A percentile compares a stretch with the other conserved stretches of the same genome.
These are phyloP conservation scores for Chrysocyon brachyurus DNA, from an alignment of 2,797 vertebrate genomes.

Conservation along the genomic window DNA sequence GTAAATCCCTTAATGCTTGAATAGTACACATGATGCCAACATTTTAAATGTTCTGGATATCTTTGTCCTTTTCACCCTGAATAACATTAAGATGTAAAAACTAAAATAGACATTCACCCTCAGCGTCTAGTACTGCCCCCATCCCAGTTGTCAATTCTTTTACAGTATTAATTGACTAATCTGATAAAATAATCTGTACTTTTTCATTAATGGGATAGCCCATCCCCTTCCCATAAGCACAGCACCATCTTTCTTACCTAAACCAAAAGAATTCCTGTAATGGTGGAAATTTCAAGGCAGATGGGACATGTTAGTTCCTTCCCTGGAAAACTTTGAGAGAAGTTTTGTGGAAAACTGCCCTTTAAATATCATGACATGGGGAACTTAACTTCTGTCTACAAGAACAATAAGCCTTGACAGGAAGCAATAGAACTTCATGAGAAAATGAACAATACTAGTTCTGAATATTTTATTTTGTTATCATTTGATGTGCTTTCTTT, in stretches of 20 bases:
- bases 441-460: neutral
- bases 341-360: neutral
- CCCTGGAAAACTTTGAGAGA: slow-evolving; percentile 7
- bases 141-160: neutral
- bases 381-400: neutral
- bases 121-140: neutral
- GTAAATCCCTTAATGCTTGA: neutral
- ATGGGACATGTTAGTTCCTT: neutral
- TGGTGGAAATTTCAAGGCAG: neutral
- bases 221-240: neutral
- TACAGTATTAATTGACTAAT: neutral
- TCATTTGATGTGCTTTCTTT: neutral
- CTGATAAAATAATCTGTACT: neutral
- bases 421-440: neutral
- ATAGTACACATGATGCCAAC: neutral
- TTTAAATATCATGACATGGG: neutral
- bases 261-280: neutral
- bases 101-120: slow-evolving; percentile 27
- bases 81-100: slow-evolving; percentile 33
- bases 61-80: neutral
- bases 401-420: neutral
- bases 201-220: neutral
- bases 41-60: slow-evolving; percentile 13
- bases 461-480: slow-evolving; percentile 23
- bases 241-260: neutral